Base-by-base conservation (phyloP, 2,888 invertebrate genomes). In the Macropis europaea region DNA sequence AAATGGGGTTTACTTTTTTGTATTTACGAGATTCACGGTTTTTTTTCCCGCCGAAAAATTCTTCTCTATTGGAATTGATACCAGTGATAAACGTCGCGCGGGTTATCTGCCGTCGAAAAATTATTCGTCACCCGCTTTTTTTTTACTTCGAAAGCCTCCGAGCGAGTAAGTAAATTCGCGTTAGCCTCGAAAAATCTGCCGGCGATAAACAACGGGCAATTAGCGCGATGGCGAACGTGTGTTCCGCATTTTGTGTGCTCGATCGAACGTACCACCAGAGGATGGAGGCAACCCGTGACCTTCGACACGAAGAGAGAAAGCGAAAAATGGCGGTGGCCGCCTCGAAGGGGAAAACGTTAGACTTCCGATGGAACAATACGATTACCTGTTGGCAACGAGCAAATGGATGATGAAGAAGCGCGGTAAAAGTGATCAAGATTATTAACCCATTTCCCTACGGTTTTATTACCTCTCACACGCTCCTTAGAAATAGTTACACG, bases 381-480 rank as follows among this genome's bases (percentile, higher is more conserved):
- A 83, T 82, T 82, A 82, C 79, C 83, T 80, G 82, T 80, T 77
- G 81, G 72, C 79, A 83, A 82, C 77, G 62, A 68, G 64, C n/a
- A n/a, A n/a, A n/a, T n/a, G n/a, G n/a, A n/a, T n/a, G n/a, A n/a
- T n/a, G n/a, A n/a, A n/a, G n/a, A n/a, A n/a, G n/a, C n/a, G n/a
- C n/a, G n/a, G n/a, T n/a, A n/a, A n/a, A n/a, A n/a, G n/a, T n/a
- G n/a, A n/a, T n/a, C n/a, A n/a, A n/a, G n/a, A n/a, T n/a, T n/a
- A n/a, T n/a, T n/a, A n/a, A n/a, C n/a, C n/a, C n/a, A n/a, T n/a
- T n/a, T n/a, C n/a, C n/a, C n/a, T n/a, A n/a, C n/a, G n/a, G n/a
- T n/a, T n/a, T n/a, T n/a, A n/a, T n/a, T n/a, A n/a, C n/a, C n/a
- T n/a, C n/a, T n/a, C n/a, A n/a, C n/a, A n/a, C n/a, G n/a, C n/a